These are phyloP conservation scores for Drosophila robusta DNA, from an alignment of 2,888 invertebrate genomes.

Conservation along the genomic window DNA sequence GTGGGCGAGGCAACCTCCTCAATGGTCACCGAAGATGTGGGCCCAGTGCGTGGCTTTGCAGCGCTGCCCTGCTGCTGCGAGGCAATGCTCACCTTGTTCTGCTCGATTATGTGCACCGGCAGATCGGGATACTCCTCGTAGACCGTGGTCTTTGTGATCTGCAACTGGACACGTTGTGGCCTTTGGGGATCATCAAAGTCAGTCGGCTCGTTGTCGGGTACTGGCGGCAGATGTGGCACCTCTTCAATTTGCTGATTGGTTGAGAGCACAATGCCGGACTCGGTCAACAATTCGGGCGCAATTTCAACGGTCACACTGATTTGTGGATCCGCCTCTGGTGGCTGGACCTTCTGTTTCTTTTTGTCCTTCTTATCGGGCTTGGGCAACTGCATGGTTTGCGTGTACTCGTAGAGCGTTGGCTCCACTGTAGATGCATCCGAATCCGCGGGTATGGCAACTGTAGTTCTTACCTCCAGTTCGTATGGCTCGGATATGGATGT, in stretches of 20 bases:
- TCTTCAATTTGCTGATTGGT: constrained; percentile 62
- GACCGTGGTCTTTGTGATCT: constrained; percentile 81
- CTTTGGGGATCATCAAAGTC: constrained; percentile 4
- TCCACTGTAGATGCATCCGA: constrained; percentile 85
- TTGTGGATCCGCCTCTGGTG: constrained; percentile 61
- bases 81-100: constrained; percentile 79
- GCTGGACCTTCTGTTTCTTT: constrained; percentile 81
- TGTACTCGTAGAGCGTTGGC: constrained; percentile 80
- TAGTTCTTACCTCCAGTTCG: constrained; percentile 86
- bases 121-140: constrained; percentile 76
- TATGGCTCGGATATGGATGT: constrained; percentile 84
- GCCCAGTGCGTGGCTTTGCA: constrained; percentile 72
- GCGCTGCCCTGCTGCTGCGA: constrained; percentile 58
- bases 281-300: constrained; percentile 65
- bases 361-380: constrained; percentile 74
- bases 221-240: constrained; percentile 54
- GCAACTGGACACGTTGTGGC: constrained; percentile 74
- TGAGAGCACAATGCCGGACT: constrained; percentile 70
- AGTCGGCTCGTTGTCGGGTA: constrained; percentile 23
- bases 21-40: constrained; percentile 86
- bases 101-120: constrained; percentile 70
- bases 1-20: constrained; percentile 86
- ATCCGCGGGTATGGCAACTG: constrained; percentile 87
- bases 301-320: constrained; percentile 82
- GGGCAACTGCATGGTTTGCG: constrained; percentile 80